Percentiles rank a stretch among this genome's conserved stretches.
These are phyloP conservation scores for Gulo gulo DNA, from an alignment of 2,113 vertebrate species.

Conservation along the genomic window DNA sequence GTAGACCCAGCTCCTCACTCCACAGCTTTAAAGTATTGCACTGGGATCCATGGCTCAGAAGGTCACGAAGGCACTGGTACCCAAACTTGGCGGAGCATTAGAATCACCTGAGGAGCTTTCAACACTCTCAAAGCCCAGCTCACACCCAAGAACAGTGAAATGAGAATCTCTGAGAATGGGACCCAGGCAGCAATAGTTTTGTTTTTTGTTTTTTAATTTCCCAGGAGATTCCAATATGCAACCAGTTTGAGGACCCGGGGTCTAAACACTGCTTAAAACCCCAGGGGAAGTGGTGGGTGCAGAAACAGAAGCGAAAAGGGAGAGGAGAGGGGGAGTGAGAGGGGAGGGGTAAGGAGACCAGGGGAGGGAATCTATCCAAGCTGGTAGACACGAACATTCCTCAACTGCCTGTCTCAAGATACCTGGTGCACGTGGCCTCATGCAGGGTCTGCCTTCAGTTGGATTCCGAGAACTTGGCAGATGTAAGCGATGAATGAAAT, in stretches of 20 bases:
- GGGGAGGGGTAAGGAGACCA: accelerated
- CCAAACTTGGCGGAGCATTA: neutral
- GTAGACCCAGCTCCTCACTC: neutral
- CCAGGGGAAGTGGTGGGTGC: neutral
- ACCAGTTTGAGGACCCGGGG: neutral
- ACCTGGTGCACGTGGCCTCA: neutral
- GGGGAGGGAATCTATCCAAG: neutral
- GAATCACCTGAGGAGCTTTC: neutral
- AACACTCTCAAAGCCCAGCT: neutral
- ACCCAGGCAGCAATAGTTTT: neutral
- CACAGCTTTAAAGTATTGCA: neutral
- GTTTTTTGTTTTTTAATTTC: neutral
- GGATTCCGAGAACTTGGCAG: neutral
- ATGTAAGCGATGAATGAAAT: accelerated
- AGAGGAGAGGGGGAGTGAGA: too few species aligned
- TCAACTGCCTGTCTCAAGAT: too few species aligned
- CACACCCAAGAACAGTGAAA: neutral
- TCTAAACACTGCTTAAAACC: neutral
- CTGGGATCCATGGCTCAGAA: neutral
- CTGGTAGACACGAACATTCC: neutral
- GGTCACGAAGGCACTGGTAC: neutral
- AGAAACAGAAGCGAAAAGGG: neutral
- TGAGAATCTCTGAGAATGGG: neutral
- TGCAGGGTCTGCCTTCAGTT: neutral
- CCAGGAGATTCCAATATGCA: neutral